phyloP scores from a whole-genome alignment of 2,888 invertebrate genomes.

The Mimas tiliae region DNA sequence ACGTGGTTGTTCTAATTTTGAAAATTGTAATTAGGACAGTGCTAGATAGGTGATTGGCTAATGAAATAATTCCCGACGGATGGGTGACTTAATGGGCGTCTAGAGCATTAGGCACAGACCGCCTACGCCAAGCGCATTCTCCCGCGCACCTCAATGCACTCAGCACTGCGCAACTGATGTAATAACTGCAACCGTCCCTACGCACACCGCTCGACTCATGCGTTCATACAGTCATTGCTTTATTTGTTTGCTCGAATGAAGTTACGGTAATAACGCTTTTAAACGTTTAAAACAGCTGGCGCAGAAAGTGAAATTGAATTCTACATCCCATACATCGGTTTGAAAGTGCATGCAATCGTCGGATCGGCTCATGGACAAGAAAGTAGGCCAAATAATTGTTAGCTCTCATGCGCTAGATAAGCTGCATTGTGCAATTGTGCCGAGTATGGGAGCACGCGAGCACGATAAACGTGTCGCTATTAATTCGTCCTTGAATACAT shows the following conservation, averaged over 20 bases:
- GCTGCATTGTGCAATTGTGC: conserved; percentile 75
- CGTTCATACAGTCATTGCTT: conserved; percentile 20
- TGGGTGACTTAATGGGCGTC: conserved; percentile 48
- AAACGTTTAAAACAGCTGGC: neutral
- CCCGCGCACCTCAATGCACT: conserved; percentile 47
- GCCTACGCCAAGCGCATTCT: conserved; percentile 44
- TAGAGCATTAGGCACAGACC: conserved; percentile 40
- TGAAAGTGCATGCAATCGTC: conserved; percentile 62
- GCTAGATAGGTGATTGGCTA: neutral
- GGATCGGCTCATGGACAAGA: conserved; percentile 56
- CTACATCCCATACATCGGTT: conserved; percentile 62
- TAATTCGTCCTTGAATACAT: conserved; percentile 76
- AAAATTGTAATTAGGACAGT: neutral
- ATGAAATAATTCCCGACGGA: conserved; percentile 41
- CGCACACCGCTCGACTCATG: conserved; percentile 33
- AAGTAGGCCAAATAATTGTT: conserved; percentile 75
- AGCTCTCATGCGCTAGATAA: conserved; percentile 72
- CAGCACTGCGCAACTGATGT: conserved; percentile 51
- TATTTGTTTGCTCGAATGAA: neutral
- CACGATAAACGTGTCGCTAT: conserved; percentile 72
- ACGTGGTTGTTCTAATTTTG: neutral
- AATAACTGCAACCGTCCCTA: conserved; percentile 56
- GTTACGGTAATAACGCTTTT: neutral
- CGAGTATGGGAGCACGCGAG: conserved; percentile 59
- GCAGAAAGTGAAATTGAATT: conserved; percentile 1